Evolutionary conservation across 1,140 invertebrate genomes (phyloP).

Genomic region (Panagrolaimus sp.): DNA sequence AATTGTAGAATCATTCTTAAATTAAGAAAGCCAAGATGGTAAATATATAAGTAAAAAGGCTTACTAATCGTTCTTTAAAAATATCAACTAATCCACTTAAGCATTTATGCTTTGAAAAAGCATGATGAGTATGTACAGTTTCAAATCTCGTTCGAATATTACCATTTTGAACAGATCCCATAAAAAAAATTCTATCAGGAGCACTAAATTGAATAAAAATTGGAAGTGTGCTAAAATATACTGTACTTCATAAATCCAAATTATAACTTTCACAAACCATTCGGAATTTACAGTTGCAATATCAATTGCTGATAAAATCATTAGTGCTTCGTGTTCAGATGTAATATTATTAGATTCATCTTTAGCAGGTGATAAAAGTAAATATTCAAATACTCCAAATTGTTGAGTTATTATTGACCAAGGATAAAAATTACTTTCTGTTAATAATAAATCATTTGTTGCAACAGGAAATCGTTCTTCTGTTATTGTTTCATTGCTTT

Average conservation of each 20-base stretch:
- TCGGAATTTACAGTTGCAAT: neutral
- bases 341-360: neutral
- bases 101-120: neutral
- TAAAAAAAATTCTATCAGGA: neutral
- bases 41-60: neutral
- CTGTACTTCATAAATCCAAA: neutral
- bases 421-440: conserved; percentile 1
- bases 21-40: neutral
- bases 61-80: neutral
- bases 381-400: conserved; percentile 2
- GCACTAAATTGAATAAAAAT: conserved; percentile 7
- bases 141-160: neutral
- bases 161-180: conserved; percentile 5
- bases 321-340: neutral
- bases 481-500: neutral
- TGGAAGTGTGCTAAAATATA: conserved; percentile 6
- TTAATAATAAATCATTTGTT: neutral
- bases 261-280: neutral
- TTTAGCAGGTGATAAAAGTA: neutral
- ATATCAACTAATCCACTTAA: neutral
- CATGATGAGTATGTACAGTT: neutral
- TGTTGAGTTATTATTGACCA: conserved; percentile 1
- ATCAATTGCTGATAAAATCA: conserved; percentile 2
- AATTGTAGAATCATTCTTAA: neutral
- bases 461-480: neutral